phyloP scores from a whole-genome alignment of 2,797 vertebrate species.

The Pipistrellus kuhlii region DNA sequence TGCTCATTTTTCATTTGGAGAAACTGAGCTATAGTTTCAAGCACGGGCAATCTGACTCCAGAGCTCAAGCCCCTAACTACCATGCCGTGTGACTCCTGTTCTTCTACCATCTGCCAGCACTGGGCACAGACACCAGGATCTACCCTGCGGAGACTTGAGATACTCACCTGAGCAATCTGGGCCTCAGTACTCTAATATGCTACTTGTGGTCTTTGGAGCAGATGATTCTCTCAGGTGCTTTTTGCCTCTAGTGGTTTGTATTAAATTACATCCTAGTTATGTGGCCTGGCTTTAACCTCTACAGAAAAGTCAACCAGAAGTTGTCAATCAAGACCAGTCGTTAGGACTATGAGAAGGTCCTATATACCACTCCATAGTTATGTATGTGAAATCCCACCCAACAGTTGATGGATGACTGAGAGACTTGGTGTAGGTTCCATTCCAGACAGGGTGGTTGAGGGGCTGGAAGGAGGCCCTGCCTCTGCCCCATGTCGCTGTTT shows the following conservation, averaged over 20 bases:
- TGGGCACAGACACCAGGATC: not conserved
- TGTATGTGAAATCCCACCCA: not conserved
- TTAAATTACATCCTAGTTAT: not conserved
- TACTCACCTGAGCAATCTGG: not conserved
- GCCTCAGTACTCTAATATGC: not conserved
- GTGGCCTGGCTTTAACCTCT: not conserved
- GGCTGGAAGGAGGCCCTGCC: not conserved
- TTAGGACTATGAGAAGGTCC: not conserved
- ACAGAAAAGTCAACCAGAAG: not conserved
- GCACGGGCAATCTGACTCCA: not conserved
- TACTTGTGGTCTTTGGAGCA: not conserved
- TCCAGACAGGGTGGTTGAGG: not conserved
- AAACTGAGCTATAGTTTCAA: not conserved
- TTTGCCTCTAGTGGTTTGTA: not conserved
- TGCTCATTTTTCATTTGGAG: not conserved
- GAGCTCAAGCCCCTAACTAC: not conserved
- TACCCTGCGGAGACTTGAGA: not conserved
- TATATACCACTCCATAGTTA: not conserved
- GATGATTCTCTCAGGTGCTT: not conserved
- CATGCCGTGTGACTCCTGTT: not conserved
- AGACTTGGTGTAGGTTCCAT: not conserved
- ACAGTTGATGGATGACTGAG: not conserved
- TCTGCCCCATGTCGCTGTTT: not conserved
- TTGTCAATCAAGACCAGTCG: not conserved
- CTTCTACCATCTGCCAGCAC: not conserved